A percentile compares a stretch with the other conserved stretches of the same genome.
phyloP scores from a whole-genome alignment of 2,797 vertebrate species.

The Artibeus jamaicensis region DNA sequence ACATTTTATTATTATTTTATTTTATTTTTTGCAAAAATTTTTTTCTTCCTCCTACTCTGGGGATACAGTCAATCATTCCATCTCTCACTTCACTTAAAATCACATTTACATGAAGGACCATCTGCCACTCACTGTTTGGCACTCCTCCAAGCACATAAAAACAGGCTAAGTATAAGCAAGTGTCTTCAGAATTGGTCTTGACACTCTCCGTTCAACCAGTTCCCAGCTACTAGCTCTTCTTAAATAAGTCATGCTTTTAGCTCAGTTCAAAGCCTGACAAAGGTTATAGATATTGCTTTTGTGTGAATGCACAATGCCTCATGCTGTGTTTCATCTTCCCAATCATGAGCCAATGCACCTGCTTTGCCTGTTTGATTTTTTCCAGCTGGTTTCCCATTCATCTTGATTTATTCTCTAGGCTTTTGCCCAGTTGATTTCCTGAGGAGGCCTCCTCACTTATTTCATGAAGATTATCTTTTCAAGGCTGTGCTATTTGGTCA shows the following conservation, averaged over 20 bases:
- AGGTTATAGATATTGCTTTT: conserved; percentile 34
- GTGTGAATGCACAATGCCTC: conserved; percentile 42
- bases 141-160: neutral
- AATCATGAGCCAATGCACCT: conserved; percentile 51
- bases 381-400: conserved; percentile 63
- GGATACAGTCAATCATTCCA: neutral
- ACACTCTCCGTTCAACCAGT: conserved; percentile 26
- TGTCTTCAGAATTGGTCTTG: conserved; percentile 43
- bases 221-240: conserved; percentile 16
- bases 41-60: neutral
- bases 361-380: conserved; percentile 61
- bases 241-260: conserved; percentile 56
- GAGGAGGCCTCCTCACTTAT: neutral
- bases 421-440: neutral
- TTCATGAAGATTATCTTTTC: conserved; percentile 7
- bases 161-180: conserved; percentile 41
- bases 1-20: neutral
- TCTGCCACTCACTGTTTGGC: conserved; percentile 14
- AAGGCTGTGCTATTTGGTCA: neutral
- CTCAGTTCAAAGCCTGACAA: conserved; percentile 52
- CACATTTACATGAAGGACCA: neutral
- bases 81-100: conserved; percentile 1
- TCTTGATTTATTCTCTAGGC: conserved; percentile 36
- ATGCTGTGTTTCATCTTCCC: conserved; percentile 49
- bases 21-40: conserved; percentile 15